Conservation (phyloP, 2,888 invertebrate species). For the Macrophya annulata region DNA sequence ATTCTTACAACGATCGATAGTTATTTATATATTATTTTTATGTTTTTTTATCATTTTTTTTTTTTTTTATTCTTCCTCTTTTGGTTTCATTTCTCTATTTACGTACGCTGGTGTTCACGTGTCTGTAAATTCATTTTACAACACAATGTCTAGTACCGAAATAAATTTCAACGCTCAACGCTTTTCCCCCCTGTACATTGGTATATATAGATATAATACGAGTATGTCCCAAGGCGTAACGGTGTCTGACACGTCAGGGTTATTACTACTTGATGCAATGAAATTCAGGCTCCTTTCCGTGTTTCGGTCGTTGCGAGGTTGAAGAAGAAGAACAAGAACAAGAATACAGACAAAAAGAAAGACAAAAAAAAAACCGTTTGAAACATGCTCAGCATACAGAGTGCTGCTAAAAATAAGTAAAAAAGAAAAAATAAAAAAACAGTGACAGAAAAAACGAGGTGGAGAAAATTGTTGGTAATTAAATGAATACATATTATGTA, state of each 20-base stretch:
- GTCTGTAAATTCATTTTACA: conserved; percentile 23
- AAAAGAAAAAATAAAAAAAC: not conserved
- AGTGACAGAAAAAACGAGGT: not conserved
- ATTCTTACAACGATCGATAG: not conserved
- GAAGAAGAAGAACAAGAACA: not conserved
- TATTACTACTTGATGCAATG: conserved; percentile 42
- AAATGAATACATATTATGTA: not conserved
- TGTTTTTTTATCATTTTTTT: not conserved
- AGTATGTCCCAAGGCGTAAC: conserved; percentile 17
- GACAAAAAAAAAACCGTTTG: not conserved
- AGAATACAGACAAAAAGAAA: not conserved
- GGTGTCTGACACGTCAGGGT: conserved; percentile 38
- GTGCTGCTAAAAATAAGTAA: conserved; percentile 13
- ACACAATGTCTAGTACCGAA: conserved; percentile 13
- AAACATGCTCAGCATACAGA: conserved; percentile 44
- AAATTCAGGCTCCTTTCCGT: conserved; percentile 23
- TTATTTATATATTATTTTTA: too few relatives aligned
- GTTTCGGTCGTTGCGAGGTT: conserved; percentile 10
- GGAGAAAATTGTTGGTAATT: conserved; percentile 22
- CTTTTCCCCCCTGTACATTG: not conserved
- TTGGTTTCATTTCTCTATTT: not conserved
- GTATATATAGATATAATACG: too few relatives aligned
- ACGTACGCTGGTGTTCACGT: not conserved
- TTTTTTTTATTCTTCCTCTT: too few relatives aligned
- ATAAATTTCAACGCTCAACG: conserved; percentile 40